Conservation (phyloP, 2,797 vertebrate species). For the Phataginus tricuspis region DNA sequence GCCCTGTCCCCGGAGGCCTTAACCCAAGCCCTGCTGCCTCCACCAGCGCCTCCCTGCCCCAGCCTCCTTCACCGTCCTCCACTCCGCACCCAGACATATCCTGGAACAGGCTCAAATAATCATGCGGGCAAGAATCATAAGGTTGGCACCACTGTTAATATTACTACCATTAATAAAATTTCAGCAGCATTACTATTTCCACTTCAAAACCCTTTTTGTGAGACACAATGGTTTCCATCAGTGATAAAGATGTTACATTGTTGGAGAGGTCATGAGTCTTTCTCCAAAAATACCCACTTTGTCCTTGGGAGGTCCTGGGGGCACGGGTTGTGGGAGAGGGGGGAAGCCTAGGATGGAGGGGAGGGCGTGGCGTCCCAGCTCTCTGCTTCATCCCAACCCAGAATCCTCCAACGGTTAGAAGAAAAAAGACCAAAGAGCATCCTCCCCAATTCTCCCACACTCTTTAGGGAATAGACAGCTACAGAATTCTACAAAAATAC, state of each 20-base stretch:
- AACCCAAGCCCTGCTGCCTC: background rate
- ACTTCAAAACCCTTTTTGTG: constrained; percentile 83
- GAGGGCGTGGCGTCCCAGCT: background rate
- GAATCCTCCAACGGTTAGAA: background rate
- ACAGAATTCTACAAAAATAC: constrained; percentile 85
- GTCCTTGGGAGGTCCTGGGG: constrained; percentile 21
- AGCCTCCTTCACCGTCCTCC: background rate
- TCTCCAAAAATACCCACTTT: constrained; percentile 67
- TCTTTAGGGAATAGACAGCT: constrained; percentile 45
- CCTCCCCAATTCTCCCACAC: background rate
- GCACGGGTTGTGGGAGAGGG: background rate
- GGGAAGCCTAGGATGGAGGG: background rate
- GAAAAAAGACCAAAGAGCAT: background rate
- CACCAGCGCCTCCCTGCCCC: background rate
- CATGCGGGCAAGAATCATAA: background rate
- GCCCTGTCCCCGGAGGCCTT: background rate
- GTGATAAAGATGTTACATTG: constrained; percentile 80
- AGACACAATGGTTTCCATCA: constrained; percentile 83
- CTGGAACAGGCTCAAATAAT: background rate
- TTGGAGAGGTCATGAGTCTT: constrained; percentile 21
- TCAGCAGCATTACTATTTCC: constrained; percentile 58
- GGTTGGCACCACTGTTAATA: background rate
- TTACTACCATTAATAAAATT: background rate
- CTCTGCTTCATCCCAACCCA: background rate
- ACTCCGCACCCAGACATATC: accelerated